A percentile compares a stretch with the other conserved stretches of the same genome.
These are phyloP conservation scores for Butorides virescens DNA, from an alignment of 2,113 vertebrate species.

Conservation along the genomic window DNA sequence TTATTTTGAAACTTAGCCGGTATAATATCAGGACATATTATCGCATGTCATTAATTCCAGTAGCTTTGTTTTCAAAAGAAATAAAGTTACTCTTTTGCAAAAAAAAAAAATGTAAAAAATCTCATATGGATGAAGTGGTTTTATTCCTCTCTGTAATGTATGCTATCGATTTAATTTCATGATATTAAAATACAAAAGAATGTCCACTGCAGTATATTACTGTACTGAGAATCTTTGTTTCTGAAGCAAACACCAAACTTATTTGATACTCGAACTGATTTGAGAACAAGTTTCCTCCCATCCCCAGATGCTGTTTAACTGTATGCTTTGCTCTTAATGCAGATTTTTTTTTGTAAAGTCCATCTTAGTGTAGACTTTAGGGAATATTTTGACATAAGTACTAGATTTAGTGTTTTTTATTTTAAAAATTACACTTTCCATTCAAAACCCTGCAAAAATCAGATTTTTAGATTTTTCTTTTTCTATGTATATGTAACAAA, in stretches of 20 bases:
- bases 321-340: slow-evolving; percentile 34
- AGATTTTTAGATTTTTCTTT: not conserved
- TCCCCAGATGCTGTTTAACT: slow-evolving; percentile 15
- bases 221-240: slow-evolving; percentile 42
- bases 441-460: slow-evolving; percentile 19
- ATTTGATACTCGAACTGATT: slow-evolving; percentile 26
- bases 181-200: not conserved
- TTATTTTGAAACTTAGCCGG: slow-evolving; percentile 15
- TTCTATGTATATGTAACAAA: slow-evolving; percentile 21
- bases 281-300: not conserved
- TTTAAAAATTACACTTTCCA: not conserved
- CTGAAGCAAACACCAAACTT: slow-evolving; percentile 48
- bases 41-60: slow-evolving; percentile 53
- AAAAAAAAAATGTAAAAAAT: not conserved
- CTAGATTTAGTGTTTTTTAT: slow-evolving; percentile 7
- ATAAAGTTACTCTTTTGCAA: slow-evolving; percentile 44
- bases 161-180: not conserved
- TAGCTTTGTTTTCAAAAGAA: slow-evolving; percentile 53
- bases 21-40: slow-evolving; percentile 7
- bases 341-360: slow-evolving; percentile 53
- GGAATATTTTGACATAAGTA: not conserved
- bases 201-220: slow-evolving; percentile 58
- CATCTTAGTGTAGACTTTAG: slow-evolving; percentile 13
- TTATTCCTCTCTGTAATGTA: slow-evolving; percentile 1
- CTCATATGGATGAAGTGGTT: not conserved